Percentiles rank a stretch among this genome's conserved stretches.
Evolutionary conservation across 1,140 invertebrate species (phyloP).

Genomic region (Andrena cerasifolii): DNA sequence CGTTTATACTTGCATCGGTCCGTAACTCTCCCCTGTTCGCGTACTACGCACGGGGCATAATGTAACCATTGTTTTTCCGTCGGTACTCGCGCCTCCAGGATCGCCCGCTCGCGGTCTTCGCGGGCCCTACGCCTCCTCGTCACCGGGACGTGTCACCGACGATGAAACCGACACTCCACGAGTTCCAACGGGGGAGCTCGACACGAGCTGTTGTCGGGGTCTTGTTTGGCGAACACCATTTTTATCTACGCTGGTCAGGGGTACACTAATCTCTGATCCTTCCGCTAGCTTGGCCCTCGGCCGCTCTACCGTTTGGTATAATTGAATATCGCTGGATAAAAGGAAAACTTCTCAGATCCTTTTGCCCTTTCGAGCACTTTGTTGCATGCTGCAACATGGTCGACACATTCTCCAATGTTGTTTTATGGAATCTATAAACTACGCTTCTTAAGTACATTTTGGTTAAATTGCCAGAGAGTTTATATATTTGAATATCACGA

Average conservation of each 20-base stretch:
- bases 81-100: background rate
- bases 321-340: background rate
- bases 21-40: constrained; percentile 53
- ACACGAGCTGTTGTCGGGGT: background rate
- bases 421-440: too few relatives aligned
- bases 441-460: too few relatives aligned
- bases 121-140: too few relatives aligned
- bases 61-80: constrained; percentile 48
- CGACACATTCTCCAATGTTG: too few relatives aligned
- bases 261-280: constrained; percentile 23
- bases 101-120: background rate
- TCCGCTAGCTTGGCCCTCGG: background rate
- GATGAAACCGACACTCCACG: background rate
- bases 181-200: background rate
- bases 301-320: background rate
- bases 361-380: too few relatives aligned
- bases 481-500: too few relatives aligned
- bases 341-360: background rate
- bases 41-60: constrained; percentile 20
- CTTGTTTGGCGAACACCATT: constrained; percentile 30
- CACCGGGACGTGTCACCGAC: too few relatives aligned
- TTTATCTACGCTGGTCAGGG: constrained; percentile 23
- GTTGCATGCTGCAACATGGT: too few relatives aligned
- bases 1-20: constrained; percentile 60
- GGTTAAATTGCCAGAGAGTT: too few relatives aligned